phyloP scores from a whole-genome alignment of 1,140 invertebrate genomes.

The Carposina sasakii region DNA sequence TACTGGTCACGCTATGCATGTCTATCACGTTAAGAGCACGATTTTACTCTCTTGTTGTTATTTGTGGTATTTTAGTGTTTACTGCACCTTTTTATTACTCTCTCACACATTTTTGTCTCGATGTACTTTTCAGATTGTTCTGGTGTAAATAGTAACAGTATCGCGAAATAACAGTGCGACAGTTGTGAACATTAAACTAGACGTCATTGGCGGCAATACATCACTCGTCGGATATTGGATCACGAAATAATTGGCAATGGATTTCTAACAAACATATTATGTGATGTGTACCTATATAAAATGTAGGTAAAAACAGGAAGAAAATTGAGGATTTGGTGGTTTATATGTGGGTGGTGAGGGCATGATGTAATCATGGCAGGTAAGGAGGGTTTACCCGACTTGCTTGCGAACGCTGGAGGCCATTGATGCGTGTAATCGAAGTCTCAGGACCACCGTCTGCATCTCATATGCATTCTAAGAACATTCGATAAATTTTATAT shows the following conservation, averaged over 20 bases:
- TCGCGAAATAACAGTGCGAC: too few species aligned
- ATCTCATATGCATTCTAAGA: conserved; percentile 31
- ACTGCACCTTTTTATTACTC: conserved; percentile 47
- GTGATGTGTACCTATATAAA: too few species aligned
- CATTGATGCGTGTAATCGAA: conserved; percentile 64
- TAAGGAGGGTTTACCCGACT: conserved; percentile 47
- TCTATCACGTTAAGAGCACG: conserved; percentile 68
- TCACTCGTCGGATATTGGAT: too few species aligned
- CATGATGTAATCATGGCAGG: conserved; percentile 47
- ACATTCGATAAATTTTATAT: conserved; percentile 38
- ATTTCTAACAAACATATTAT: too few species aligned
- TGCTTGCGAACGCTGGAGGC: conserved; percentile 49
- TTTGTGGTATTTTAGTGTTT: conserved; percentile 50
- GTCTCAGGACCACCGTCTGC: conserved; percentile 38
- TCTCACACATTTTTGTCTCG: conserved; percentile 4
- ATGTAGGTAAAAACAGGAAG: neutral
- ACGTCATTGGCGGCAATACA: too few species aligned
- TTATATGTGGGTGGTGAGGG: conserved; percentile 17
- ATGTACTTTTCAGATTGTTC: too few species aligned
- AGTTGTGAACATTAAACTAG: too few species aligned
- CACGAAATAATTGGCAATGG: too few species aligned
- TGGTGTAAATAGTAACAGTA: too few species aligned
- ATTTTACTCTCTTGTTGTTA: conserved; percentile 44
- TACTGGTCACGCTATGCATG: conserved; percentile 69
- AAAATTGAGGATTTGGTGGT: neutral